Evolutionary conservation across 2,797 vertebrate species (phyloP), one percentile per base, ranked within the genome.

Genomic region (Mycteria americana): DNA sequence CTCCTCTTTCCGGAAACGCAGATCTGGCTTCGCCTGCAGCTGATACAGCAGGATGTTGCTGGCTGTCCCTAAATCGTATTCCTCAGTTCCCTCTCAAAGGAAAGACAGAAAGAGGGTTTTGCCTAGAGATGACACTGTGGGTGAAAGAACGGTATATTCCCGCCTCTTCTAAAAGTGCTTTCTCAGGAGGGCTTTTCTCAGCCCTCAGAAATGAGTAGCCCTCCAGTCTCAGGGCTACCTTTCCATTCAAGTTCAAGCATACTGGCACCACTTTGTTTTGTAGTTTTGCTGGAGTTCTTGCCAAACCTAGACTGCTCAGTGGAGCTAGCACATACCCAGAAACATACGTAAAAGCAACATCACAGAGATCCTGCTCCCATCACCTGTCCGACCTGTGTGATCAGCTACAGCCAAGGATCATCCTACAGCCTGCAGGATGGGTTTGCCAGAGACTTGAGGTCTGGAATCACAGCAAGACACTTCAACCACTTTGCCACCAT

Each of bases 331-430:
- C 16, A 4, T 33, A 14, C 33, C 13, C 45, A 39, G 25, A 25
- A 39, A 28, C 41, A 7, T 4, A 22, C 0, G 0, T 25, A 31
- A 84, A 74, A 80, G 25, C 51, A 27, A 13, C 1, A 2, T 37
- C 56, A 11, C 30, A 2, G 17, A 51, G 30, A 50, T 85, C 39
- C 28, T 48, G 37, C 45, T 43, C 23, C 64, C 64, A 24, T 48
- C 65, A 45, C 74, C 48, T 39, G 56, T 27, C 69, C 1, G 4
- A 51, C 53, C 87, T 77, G 60, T 16, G 56, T 6, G 69, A 51
- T 74, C 51, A 59, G 37, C 80, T 51, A 2, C 27, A 30, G 80
- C 12, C 33, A 10, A 54, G 80, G 35, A 54, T 33, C 56, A 9
- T 17, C 57, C 53, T 48, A 17, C 62, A 53, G 64, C 70, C n/a